Conservation (phyloP, 2,888 invertebrate genomes). For the Neoaliturus tenellus region DNA sequence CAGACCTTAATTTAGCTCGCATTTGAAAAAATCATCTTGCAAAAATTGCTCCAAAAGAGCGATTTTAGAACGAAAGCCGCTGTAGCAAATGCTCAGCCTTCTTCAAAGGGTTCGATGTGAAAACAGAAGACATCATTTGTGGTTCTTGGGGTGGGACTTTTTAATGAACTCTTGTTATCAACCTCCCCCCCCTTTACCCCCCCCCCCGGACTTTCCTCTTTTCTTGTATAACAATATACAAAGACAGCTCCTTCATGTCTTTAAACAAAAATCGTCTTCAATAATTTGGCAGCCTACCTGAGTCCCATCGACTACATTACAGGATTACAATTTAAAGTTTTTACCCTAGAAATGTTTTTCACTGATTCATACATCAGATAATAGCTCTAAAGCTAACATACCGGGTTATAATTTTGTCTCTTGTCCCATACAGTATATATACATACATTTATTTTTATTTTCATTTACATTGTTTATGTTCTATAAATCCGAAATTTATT, state of each 20-base stretch:
- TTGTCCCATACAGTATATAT: no score
- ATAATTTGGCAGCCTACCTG: neutral
- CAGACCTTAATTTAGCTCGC: no score
- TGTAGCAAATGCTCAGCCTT: neutral
- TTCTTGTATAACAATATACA: neutral
- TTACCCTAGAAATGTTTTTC: no score
- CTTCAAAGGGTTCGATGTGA: neutral
- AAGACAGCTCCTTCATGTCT: neutral
- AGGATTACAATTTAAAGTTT: no score
- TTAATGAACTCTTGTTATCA: slow-evolving; percentile 33
- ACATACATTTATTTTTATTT: no score
- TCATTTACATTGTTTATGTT: no score
- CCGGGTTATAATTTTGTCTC: no score
- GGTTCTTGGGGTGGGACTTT: slow-evolving; percentile 33
- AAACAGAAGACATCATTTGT: slow-evolving; percentile 34
- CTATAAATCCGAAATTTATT: no score
- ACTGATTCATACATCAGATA: no score
- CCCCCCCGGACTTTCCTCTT: neutral
- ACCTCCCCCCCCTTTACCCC: neutral
- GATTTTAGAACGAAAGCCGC: neutral
- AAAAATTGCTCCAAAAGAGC: neutral
- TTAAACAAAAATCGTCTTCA: neutral
- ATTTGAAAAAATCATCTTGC: no score
- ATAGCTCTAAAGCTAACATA: no score
- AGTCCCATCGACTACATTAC: no score